These are phyloP conservation scores for Pimpla rufipes DNA, from an alignment of 2,888 invertebrate species.

Conservation along the genomic window DNA sequence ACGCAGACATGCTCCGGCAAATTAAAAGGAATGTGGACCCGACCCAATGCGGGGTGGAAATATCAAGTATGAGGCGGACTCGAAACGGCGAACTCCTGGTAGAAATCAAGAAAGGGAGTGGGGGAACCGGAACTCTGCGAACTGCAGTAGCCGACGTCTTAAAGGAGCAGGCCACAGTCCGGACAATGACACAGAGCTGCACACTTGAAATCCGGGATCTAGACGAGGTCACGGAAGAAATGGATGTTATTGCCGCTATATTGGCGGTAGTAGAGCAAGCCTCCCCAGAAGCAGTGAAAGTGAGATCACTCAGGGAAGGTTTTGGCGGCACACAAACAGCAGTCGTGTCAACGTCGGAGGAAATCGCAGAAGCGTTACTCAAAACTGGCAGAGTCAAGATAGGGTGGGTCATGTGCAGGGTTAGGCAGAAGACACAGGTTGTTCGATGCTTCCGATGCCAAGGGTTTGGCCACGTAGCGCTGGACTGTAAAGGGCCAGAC, in stretches of 20 bases:
- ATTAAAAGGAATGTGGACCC: constrained; percentile 18
- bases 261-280: not conserved
- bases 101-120: constrained; percentile 52
- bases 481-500: constrained; percentile 59
- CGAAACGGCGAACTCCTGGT: constrained; percentile 41
- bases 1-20: constrained; percentile 30
- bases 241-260: constrained; percentile 23
- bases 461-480: constrained; percentile 59
- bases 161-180: constrained; percentile 18
- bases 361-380: constrained; percentile 40
- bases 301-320: constrained; percentile 50
- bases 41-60: not conserved
- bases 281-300: constrained; percentile 17
- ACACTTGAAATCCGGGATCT: constrained; percentile 65
- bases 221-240: constrained; percentile 53
- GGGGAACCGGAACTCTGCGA: constrained; percentile 22
- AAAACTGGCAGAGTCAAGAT: constrained; percentile 39
- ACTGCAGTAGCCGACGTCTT: constrained; percentile 5
- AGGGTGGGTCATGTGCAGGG: constrained; percentile 65
- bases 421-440: constrained; percentile 45
- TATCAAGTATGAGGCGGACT: constrained; percentile 14
- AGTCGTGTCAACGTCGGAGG: constrained; percentile 43
- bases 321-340: constrained; percentile 62
- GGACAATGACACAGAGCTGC: constrained; percentile 37
- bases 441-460: constrained; percentile 65